These are phyloP conservation scores for Lepisosteus osseus DNA, from an alignment of 2,113 vertebrate genomes.

Conservation along the genomic window DNA sequence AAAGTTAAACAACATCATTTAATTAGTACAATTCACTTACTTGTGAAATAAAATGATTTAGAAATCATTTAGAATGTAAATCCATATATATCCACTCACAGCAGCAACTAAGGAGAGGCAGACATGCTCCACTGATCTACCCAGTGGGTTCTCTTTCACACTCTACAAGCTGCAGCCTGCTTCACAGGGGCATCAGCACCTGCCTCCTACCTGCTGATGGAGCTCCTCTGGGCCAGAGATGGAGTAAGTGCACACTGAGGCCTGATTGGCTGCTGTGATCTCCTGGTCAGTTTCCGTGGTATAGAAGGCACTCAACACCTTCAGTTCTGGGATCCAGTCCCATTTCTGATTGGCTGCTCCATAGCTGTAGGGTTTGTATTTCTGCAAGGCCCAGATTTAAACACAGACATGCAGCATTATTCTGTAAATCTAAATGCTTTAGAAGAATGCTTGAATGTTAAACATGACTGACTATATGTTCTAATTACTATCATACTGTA, in stretches of 20 bases:
- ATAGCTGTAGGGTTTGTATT: slow-evolving; percentile 44
- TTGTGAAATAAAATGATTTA: too few species aligned
- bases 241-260: slow-evolving; percentile 51
- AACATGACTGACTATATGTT: too few species aligned
- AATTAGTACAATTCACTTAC: too few species aligned
- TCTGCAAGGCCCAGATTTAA: slow-evolving; percentile 31
- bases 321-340: slow-evolving; percentile 38
- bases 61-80: background rate
- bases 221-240: slow-evolving; percentile 40
- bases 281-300: slow-evolving; percentile 49
- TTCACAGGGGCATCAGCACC: background rate
- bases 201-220: slow-evolving; percentile 52
- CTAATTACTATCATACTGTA: too few species aligned
- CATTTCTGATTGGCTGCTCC: slow-evolving; percentile 59
- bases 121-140: too few species aligned
- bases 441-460: too few species aligned
- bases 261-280: slow-evolving; percentile 52
- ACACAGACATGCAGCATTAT: too few species aligned
- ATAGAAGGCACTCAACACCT: slow-evolving; percentile 45
- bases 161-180: too few species aligned
- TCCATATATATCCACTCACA: background rate
- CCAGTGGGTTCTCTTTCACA: too few species aligned
- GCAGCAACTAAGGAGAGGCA: too few species aligned
- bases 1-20: too few species aligned
- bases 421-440: too few species aligned